A percentile compares a stretch with the other conserved stretches of the same genome.
Conservation (phyloP, 2,888 invertebrate species). For the Melanotus villosus region DNA sequence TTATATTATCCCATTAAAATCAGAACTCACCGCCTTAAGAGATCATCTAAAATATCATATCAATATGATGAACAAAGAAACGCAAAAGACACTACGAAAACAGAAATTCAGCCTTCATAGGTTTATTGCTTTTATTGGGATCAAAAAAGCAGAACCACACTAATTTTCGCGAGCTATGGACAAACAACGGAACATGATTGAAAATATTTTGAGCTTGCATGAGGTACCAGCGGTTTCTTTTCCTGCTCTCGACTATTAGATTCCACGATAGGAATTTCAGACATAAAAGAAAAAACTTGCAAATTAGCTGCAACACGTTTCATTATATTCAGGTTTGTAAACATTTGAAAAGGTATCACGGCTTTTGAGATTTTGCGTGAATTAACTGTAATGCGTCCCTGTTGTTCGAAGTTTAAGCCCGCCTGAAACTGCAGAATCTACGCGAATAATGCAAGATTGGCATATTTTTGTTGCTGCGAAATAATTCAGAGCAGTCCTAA, state of each 20-base stretch:
- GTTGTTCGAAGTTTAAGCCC: no score
- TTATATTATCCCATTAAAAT: no score
- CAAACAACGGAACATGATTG: no score
- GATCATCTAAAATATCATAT: no score
- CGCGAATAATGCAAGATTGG: no score
- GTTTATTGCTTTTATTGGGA: constrained; percentile 48
- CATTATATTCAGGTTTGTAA: constrained; percentile 18
- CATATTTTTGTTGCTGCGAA: no score
- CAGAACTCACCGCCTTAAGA: no score
- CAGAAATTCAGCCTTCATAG: constrained; percentile 51
- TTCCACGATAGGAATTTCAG: constrained; percentile 42
- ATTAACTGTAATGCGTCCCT: no score
- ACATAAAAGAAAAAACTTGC: neutral
- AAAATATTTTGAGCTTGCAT: constrained; percentile 52
- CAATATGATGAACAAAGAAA: constrained; percentile 46
- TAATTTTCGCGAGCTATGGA: constrained; percentile 51
- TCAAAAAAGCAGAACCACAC: constrained; percentile 50
- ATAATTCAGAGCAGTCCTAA: no score
- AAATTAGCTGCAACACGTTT: constrained; percentile 15
- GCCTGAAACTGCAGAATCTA: no score
- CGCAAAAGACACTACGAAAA: constrained; percentile 46
- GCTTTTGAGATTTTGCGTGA: no score
- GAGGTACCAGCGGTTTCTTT: constrained; percentile 44
- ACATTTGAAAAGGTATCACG: constrained; percentile 35
- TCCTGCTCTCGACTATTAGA: constrained; percentile 41